phyloP scores from a whole-genome alignment of 2,888 invertebrate species.

The Beris chalybata region DNA sequence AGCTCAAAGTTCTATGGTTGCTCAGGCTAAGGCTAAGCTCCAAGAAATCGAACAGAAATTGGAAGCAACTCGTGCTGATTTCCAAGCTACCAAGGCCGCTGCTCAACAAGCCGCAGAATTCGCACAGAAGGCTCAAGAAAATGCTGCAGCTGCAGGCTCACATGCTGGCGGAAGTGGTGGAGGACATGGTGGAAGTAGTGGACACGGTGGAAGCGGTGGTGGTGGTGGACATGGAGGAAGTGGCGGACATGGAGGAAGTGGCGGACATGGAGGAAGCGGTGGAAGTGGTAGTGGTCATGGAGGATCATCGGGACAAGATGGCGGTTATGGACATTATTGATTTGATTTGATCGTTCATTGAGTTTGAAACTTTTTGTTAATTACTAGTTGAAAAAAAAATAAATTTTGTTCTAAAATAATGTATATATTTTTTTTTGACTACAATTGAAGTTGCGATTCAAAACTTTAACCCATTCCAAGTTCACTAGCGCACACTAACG shows the following conservation, averaged over 20 bases:
- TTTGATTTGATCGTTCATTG: too few relatives aligned
- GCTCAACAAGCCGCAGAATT: conserved; percentile 66
- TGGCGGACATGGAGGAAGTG: neutral
- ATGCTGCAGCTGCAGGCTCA: conserved; percentile 70
- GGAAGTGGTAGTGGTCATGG: neutral
- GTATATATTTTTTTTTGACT: too few relatives aligned
- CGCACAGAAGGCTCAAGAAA: conserved; percentile 70
- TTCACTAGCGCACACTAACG: too few relatives aligned
- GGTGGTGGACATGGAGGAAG: neutral
- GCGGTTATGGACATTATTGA: neutral
- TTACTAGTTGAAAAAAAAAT: too few relatives aligned
- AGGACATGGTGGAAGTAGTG: neutral
- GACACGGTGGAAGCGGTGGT: neutral
- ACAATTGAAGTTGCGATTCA: too few relatives aligned
- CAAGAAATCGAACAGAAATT: conserved; percentile 59
- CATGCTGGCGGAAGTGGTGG: conserved; percentile 55
- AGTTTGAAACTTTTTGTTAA: too few relatives aligned
- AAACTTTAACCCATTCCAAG: too few relatives aligned
- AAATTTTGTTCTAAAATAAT: too few relatives aligned
- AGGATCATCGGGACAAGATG: neutral
- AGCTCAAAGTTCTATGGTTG: too few relatives aligned
- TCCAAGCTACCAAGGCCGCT: conserved; percentile 69
- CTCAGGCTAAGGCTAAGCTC: too few relatives aligned
- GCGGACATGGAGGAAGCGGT: conserved; percentile 5
- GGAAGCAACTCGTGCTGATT: conserved; percentile 67